Evolutionary conservation across 2,888 invertebrate genomes (phyloP), one percentile per base, ranked within the genome.

Genomic region (Zygothrica quintamaculata): DNA sequence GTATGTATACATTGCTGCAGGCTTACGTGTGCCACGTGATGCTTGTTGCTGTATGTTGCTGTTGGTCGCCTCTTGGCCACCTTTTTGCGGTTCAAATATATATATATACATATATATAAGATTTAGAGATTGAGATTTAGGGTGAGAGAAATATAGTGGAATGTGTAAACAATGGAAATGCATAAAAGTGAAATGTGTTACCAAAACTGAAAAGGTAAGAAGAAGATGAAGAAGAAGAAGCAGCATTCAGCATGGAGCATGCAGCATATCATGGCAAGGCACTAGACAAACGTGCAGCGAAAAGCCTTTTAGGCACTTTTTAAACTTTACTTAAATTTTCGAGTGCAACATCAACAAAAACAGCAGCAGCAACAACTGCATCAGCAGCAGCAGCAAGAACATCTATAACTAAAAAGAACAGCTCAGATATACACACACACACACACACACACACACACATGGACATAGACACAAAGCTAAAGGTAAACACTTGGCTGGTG

Each of bases 111-210:
- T 18, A 8, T 22, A 31, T 8, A 26, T 6, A 8, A 15, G 33
- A 1, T 15, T 12, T 7, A 15, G 12, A 3, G 13, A 9, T 11
- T 1, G 8, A 5, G 3, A 16, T 7, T 9, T 7, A 2, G 33
- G 12, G 47, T 3, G 34, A 11, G 40, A 25, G 33, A 18, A 13
- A 26, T 6, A 42, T 13, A 33, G 15, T 42, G 33, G 48, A 31
- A 58, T 65, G 47, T 43, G 59, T 43, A 56, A 71, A 62, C 71
- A 74, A 80, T 74, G 47, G 40, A 50, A 62, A 65, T 62, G 78
- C 62, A 77, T 61, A 59, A 77, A 84, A 84, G 77, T 66, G 70
- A 78, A 78, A 77, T 73, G 74, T 61, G 61, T 65, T 67, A 66
- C 39, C 53, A 59, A 64, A 57, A 44, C 43, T 50, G 47, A 43